Evolutionary conservation across 2,113 vertebrate species (phyloP).

Genomic region (Stigmatopora argus): DNA sequence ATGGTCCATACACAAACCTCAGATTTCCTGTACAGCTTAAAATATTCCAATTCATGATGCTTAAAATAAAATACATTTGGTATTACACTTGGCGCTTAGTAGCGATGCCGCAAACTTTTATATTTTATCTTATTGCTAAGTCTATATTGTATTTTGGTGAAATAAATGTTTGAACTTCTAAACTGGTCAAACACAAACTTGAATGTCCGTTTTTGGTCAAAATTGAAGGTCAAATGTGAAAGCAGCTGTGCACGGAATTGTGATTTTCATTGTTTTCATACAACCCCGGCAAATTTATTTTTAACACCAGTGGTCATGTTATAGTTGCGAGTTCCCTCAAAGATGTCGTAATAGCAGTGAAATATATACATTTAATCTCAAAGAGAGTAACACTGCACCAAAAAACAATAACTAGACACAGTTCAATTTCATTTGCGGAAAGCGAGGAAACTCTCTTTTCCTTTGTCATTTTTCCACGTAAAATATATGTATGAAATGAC

Average conservation of each 20-base stretch:
- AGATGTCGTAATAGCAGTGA: not conserved
- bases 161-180: slow-evolving; percentile 25
- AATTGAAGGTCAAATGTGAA: not conserved
- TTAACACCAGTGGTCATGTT: not conserved
- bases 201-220: slow-evolving; percentile 11
- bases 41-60: not conserved
- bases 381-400: not conserved
- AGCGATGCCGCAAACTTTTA: slow-evolving; percentile 22
- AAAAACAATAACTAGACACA: not conserved
- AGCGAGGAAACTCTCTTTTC: not conserved
- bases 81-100: slow-evolving; percentile 13
- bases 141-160: slow-evolving; percentile 22
- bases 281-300: not conserved
- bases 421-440: not conserved
- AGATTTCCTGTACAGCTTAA: slow-evolving; percentile 9
- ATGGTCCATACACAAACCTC: not conserved
- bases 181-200: slow-evolving; percentile 14
- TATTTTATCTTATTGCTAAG: slow-evolving; percentile 28
- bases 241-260: not conserved
- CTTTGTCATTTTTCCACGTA: too few relatives aligned
- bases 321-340: not conserved
- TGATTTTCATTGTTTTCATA: not conserved
- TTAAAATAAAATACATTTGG: not conserved
- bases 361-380: not conserved
- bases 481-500: too few relatives aligned